phyloP scores from a whole-genome alignment of 2,797 vertebrate genomes.

The Enteromius anoplus region DNA sequence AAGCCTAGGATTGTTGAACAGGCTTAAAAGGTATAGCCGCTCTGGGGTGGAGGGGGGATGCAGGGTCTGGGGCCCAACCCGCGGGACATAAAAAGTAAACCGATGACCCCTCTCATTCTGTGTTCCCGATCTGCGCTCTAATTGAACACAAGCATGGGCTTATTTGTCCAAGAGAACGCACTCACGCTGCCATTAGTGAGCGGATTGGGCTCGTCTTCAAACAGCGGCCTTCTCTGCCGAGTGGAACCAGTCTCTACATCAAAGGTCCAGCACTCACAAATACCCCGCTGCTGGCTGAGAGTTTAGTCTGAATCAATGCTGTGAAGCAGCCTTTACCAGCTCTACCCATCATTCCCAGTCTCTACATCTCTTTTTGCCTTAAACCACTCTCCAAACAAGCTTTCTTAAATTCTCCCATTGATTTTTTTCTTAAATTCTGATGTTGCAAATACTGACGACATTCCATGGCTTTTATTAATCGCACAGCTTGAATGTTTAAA shows the following conservation, averaged over 20 bases:
- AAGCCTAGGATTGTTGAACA: conserved; percentile 75
- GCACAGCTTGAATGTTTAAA: not conserved
- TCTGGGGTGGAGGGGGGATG: conserved; percentile 60
- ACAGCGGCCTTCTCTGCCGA: conserved; percentile 65
- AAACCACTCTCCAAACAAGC: not conserved
- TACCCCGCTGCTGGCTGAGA: conserved; percentile 66
- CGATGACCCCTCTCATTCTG: conserved; percentile 75
- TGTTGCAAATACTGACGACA: not conserved
- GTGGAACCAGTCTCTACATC: conserved; percentile 74
- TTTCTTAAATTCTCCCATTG: not conserved
- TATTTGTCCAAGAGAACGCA: conserved; percentile 72
- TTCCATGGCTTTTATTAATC: not conserved
- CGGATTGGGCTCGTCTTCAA: conserved; percentile 78
- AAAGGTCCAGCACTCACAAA: conserved; percentile 68
- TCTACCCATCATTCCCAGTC: conserved; percentile 14
- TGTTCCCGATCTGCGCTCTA: conserved; percentile 80
- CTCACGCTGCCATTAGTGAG: conserved; percentile 80
- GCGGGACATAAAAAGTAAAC: conserved; percentile 73
- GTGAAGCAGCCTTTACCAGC: conserved; percentile 49
- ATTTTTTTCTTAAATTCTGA: not conserved
- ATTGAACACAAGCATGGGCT: conserved; percentile 78
- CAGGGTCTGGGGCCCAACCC: conserved; percentile 58
- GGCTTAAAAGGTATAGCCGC: conserved; percentile 70
- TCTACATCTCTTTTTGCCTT: conserved; percentile 14
- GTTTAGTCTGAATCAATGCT: conserved; percentile 64